Conservation (phyloP, 2,113 vertebrate genomes). For the Myrmecophaga tridactyla region DNA sequence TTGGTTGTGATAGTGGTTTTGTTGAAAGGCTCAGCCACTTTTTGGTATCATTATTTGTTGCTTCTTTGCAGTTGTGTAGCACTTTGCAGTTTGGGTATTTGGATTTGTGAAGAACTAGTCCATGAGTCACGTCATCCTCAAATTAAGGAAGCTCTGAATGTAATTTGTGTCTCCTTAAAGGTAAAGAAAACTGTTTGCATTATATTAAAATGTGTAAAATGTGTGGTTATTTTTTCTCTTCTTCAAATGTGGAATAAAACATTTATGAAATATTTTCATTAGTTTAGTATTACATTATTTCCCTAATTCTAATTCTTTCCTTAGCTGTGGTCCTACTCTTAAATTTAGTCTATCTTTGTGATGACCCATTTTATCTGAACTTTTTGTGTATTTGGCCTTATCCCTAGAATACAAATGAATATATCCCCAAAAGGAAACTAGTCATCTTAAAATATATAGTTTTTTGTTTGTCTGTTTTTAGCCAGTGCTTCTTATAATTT, state of each 20-base stretch:
- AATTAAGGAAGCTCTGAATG: constrained; percentile 98
- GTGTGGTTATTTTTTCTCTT: not conserved
- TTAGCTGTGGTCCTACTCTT: constrained; percentile 18
- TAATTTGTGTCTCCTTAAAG: constrained; percentile 98
- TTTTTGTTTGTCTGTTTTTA: not conserved
- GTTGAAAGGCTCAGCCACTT: not conserved
- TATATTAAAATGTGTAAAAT: constrained; percentile 19
- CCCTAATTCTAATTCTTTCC: not conserved
- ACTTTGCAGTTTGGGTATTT: constrained; percentile 97
- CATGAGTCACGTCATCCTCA: constrained; percentile 94
- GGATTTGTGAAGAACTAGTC: constrained; percentile 97
- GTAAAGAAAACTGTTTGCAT: constrained; percentile 80
- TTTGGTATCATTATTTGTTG: constrained; percentile 32
- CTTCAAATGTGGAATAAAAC: not conserved
- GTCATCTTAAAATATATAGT: not conserved
- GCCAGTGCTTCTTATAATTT: constrained; percentile 31
- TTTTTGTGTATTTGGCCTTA: constrained; percentile 35
- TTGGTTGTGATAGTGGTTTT: not conserved
- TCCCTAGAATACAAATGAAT: not conserved
- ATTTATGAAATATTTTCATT: constrained; percentile 33
- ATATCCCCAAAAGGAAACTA: not conserved
- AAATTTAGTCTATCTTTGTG: constrained; percentile 6
- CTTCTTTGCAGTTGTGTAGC: constrained; percentile 92
- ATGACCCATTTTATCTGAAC: not conserved
- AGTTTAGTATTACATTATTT: constrained; percentile 34